Base-by-base conservation (phyloP, 2,797 vertebrate species). In the Fistularia tabacaria region DNA sequence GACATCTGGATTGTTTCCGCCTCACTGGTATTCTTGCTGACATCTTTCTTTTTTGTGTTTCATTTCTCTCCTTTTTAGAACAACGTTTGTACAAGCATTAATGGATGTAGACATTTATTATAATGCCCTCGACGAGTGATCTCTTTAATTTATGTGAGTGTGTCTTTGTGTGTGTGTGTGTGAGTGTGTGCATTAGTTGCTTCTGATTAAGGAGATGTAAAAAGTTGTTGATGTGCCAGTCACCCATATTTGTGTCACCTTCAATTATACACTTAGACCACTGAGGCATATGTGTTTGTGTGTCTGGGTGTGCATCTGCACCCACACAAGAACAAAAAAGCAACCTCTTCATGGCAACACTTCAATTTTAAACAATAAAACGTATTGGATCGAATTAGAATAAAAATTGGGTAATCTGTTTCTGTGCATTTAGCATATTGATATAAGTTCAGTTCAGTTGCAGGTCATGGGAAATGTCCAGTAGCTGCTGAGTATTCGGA, bases 1-100 rank as follows among this genome's bases (percentile, higher is more conserved):
- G 71, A 69, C 77, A 79, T 79, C 63, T 71, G 71, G 64, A 62
- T 56, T 45, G 54, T 73, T 80, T 80, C 71, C 76, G 76, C 77
- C 55, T 70, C 61, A 62, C 13, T 63, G 63, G 62, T 57, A 46
- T 49, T 66, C 45, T 64, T 57, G 25, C 54, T 57, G 41, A 63
- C 60, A 65, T 51, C 47, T 47, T 10, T 51, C 7, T 39, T 6
- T n/a, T 44, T 9, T 55, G 8, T 54, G 7, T 59, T 14, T 42
- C 3, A 36, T 44, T 54, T 54, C 40, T 2, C 9, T 12, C 1
- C 8, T 15, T 38, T 25, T 37, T 44, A 41, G 3, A 54, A 71
- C n/a, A 14, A 11, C 3, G 41, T 45, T 38, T 53, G 37, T 51
- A 64, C 12, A 67, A 12, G 38, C 15, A 4, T 39, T 44, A 38